Evolutionary conservation across 2,797 vertebrate genomes (phyloP).

Genomic region (Harpagifer antarcticus): DNA sequence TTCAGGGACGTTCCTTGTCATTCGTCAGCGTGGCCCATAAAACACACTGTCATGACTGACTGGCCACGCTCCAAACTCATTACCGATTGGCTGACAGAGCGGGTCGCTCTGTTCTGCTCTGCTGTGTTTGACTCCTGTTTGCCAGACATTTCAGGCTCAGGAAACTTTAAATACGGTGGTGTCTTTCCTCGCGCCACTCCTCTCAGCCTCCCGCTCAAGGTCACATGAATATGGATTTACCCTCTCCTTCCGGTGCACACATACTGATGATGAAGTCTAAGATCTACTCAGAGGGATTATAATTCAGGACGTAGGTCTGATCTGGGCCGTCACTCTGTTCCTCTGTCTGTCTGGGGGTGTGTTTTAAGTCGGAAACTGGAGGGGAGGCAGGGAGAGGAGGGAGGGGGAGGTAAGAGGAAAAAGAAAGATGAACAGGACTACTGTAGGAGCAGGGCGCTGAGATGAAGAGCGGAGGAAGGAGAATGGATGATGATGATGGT

Average conservation of each 20-base stretch:
- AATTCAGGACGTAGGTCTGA: slow-evolving; percentile 77
- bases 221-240: slow-evolving; percentile 93
- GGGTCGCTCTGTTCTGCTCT: slow-evolving; percentile 79
- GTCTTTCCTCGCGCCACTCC: slow-evolving; percentile 69
- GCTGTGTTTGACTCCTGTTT: slow-evolving; percentile 80
- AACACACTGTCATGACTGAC: slow-evolving; percentile 84
- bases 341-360: slow-evolving; percentile 62
- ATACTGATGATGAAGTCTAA: slow-evolving; percentile 84
- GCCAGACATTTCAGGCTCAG: slow-evolving; percentile 79
- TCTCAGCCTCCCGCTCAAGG: slow-evolving; percentile 86
- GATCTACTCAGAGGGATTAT: slow-evolving; percentile 83
- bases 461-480: slow-evolving; percentile 61
- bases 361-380: slow-evolving; percentile 59
- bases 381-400: slow-evolving; percentile 13
- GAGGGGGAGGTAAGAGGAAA: slow-evolving; percentile 34
- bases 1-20: slow-evolving; percentile 80
- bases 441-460: slow-evolving; percentile 51
- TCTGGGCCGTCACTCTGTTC: slow-evolving; percentile 69
- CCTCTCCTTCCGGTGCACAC: slow-evolving; percentile 77
- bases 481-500: slow-evolving; percentile 75
- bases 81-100: slow-evolving; percentile 85
- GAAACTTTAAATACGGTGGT: slow-evolving; percentile 79
- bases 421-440: slow-evolving; percentile 71
- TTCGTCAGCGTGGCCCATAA: slow-evolving; percentile 78
- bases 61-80: slow-evolving; percentile 81